A percentile compares a stretch with the other conserved stretches of the same genome.
These are phyloP conservation scores for Drosophila ercepeae DNA, from an alignment of 1,140 invertebrate species.

Conservation along the genomic window DNA sequence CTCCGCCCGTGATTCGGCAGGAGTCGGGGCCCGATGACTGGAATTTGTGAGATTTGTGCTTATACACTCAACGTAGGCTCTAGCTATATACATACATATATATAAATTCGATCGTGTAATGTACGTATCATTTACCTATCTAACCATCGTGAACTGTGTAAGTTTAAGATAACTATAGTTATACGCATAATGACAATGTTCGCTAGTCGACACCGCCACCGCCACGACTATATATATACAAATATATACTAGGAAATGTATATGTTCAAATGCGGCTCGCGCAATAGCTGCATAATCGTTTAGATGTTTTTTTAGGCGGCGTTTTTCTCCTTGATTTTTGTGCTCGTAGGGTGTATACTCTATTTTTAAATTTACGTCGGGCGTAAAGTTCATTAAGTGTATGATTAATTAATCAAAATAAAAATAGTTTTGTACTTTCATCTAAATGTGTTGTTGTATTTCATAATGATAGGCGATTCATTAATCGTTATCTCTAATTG, in stretches of 20 bases:
- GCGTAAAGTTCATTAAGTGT: constrained; percentile 41
- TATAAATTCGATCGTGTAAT: constrained; percentile 45
- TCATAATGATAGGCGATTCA: not conserved
- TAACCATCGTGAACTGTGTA: constrained; percentile 60
- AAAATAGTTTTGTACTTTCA: constrained; percentile 69
- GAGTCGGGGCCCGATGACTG: constrained; percentile 75
- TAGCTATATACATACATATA: constrained; percentile 23
- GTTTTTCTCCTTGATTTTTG: constrained; percentile 33
- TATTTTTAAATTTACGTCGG: constrained; percentile 28
- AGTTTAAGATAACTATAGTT: constrained; percentile 57
- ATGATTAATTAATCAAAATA: constrained; percentile 47
- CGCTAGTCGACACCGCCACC: constrained; percentile 55
- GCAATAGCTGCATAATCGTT: constrained; percentile 40
- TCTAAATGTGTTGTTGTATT: constrained; percentile 24
- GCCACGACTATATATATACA: constrained; percentile 31
- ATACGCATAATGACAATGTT: constrained; percentile 72
- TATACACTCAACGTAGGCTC: constrained; percentile 61
- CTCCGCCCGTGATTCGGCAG: constrained; percentile 60
- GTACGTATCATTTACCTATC: constrained; percentile 45
- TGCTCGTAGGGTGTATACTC: constrained; percentile 21
- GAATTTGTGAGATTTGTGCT: constrained; percentile 75
- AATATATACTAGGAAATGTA: constrained; percentile 42
- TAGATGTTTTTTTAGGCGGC: constrained; percentile 26
- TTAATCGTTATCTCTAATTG: constrained; percentile 7
- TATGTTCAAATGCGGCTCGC: constrained; percentile 48